Conservation (phyloP, 2,113 vertebrate species). For the Phalacrocorax pelagicus region DNA sequence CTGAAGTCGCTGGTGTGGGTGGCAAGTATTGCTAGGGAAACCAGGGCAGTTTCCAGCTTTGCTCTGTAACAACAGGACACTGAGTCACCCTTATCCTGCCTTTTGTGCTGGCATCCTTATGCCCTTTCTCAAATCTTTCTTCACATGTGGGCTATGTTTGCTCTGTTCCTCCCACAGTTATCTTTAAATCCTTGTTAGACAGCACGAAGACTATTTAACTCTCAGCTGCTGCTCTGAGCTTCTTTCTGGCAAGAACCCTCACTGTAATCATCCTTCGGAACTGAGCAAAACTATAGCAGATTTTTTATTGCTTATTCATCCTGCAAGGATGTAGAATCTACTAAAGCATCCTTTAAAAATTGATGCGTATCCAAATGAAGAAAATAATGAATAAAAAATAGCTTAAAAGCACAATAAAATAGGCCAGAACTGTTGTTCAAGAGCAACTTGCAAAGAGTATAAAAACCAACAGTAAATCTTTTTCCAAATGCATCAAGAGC, state of each 20-base stretch:
- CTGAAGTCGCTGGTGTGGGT: not conserved
- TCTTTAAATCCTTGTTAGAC: not conserved
- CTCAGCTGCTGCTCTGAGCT: not conserved
- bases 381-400: not conserved
- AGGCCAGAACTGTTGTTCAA: not conserved
- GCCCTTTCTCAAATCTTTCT: not conserved
- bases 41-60: not conserved
- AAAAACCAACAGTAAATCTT: not conserved
- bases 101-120: not conserved
- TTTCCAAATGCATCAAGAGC: not conserved
- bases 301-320: not conserved
- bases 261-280: not conserved
- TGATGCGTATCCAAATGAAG: not conserved
- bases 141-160: not conserved
- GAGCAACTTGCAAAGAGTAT: not conserved
- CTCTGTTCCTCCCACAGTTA: not conserved
- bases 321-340: not conserved
- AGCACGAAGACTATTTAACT: not conserved
- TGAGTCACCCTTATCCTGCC: not conserved
- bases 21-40: not conserved
- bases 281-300: not conserved
- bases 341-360: not conserved
- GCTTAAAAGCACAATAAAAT: not conserved
- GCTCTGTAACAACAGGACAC: not conserved
- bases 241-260: not conserved